Percentiles rank a stretch among this genome's conserved stretches.
These are phyloP conservation scores for Pseudobourletiella spinata DNA, from an alignment of 1,140 invertebrate genomes.

Conservation along the genomic window DNA sequence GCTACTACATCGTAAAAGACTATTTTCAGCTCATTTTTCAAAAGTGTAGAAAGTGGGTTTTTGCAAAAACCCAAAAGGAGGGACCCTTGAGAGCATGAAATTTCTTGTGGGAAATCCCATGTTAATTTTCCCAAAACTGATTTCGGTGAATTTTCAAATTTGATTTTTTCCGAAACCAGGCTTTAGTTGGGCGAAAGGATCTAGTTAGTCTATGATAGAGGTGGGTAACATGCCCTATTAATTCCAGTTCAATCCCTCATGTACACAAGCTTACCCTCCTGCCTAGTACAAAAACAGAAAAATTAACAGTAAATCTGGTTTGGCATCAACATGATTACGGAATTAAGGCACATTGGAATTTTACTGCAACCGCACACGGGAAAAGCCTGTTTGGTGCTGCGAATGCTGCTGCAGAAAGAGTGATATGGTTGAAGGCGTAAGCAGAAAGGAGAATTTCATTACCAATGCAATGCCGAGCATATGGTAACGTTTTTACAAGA, in stretches of 20 bases:
- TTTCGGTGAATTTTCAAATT: background rate
- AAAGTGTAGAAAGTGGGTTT: too few relatives aligned
- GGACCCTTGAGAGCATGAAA: too few relatives aligned
- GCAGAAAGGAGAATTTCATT: background rate
- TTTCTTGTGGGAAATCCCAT: too few relatives aligned
- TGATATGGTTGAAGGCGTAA: background rate
- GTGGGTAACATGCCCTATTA: too few relatives aligned
- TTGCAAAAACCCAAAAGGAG: too few relatives aligned
- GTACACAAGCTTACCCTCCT: too few relatives aligned
- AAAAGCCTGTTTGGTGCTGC: conserved; percentile 38
- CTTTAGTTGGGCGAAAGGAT: background rate
- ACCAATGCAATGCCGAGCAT: too few relatives aligned
- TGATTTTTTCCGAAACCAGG: background rate
- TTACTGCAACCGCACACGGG: conserved; percentile 38
- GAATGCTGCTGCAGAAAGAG: conserved; percentile 24
- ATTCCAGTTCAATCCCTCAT: too few relatives aligned
- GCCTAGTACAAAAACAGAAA: conserved; percentile 29
- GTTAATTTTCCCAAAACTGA: background rate
- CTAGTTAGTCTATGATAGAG: conserved; percentile 13
- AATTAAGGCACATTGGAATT: conserved; percentile 37
- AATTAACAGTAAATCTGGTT: conserved; percentile 12
- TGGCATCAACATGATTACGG: conserved; percentile 29
- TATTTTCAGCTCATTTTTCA: too few relatives aligned
- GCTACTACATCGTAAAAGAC: too few relatives aligned
- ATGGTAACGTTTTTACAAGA: too few relatives aligned